These are phyloP conservation scores for Xylota sylvarum DNA, from an alignment of 2,888 invertebrate species.

Conservation along the genomic window DNA sequence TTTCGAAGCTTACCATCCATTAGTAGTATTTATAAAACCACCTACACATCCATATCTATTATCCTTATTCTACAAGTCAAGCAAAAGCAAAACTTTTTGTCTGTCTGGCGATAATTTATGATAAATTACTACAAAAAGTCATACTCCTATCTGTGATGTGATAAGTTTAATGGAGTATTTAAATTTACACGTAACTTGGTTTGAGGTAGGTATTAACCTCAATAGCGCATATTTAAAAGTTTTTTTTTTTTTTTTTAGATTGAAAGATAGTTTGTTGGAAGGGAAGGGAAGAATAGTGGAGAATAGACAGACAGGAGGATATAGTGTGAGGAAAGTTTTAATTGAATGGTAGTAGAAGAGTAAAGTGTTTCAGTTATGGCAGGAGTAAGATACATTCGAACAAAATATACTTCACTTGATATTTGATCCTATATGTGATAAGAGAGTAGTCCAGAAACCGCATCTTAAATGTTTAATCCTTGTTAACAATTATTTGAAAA, in stretches of 20 bases:
- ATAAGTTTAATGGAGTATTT: background rate
- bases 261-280: no score
- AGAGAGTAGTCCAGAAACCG: no score
- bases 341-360: no score
- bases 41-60: background rate
- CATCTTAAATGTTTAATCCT: no score
- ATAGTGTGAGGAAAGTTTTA: no score
- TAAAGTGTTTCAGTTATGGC: no score
- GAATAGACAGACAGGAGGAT: no score
- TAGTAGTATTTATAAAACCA: background rate
- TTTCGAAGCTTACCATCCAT: background rate
- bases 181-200: background rate
- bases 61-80: background rate
- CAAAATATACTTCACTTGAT: no score
- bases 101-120: constrained; percentile 4
- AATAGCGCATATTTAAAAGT: background rate
- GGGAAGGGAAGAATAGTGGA: no score
- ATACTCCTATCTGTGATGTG: background rate
- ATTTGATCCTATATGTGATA: no score
- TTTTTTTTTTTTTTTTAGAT: background rate
- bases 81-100: background rate
- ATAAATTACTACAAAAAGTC: background rate
- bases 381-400: no score
- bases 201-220: background rate
- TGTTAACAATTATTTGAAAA: no score